These are phyloP conservation scores for Dynastes maya DNA, from an alignment of 2,888 invertebrate species.

Conservation along the genomic window DNA sequence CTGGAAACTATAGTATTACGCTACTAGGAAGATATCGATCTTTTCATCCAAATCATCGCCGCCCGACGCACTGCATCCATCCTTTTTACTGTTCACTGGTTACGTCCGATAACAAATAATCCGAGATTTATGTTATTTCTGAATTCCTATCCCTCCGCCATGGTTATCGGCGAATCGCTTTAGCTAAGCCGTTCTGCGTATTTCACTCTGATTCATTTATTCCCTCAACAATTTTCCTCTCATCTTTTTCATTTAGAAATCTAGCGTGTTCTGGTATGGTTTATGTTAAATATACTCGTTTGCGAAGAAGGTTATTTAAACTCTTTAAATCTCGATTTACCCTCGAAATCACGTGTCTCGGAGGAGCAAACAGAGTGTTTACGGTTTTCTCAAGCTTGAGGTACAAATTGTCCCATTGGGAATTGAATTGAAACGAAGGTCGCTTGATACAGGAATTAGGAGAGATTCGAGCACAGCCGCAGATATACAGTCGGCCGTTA, in stretches of 20 bases:
- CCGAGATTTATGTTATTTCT: constrained; percentile 70
- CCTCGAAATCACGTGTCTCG: constrained; percentile 12
- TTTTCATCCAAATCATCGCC: neutral
- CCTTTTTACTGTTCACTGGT: constrained; percentile 69
- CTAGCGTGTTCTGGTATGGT: neutral
- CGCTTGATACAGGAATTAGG: constrained; percentile 42
- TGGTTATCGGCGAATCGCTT: constrained; percentile 14
- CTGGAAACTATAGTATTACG: too few species aligned
- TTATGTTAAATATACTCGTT: constrained; percentile 12
- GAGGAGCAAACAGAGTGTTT: constrained; percentile 57
- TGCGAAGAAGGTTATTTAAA: constrained; percentile 7
- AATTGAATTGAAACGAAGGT: constrained; percentile 58
- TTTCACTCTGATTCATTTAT: constrained; percentile 11
- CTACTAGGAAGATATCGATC: too few species aligned
- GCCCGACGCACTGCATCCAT: constrained; percentile 51
- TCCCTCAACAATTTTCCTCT: constrained; percentile 5
- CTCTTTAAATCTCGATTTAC: constrained; percentile 11
- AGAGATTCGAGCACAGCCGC: constrained; percentile 16
- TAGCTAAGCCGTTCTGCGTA: constrained; percentile 3
- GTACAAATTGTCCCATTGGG: constrained; percentile 61
- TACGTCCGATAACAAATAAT: constrained; percentile 69
- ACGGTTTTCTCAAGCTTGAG: constrained; percentile 55
- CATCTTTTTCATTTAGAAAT: constrained; percentile 6
- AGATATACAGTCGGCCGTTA: neutral
- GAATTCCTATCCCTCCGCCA: constrained; percentile 58